Evolutionary conservation across 2,113 vertebrate species (phyloP).

Genomic region (Aptenodytes forsteri): DNA sequence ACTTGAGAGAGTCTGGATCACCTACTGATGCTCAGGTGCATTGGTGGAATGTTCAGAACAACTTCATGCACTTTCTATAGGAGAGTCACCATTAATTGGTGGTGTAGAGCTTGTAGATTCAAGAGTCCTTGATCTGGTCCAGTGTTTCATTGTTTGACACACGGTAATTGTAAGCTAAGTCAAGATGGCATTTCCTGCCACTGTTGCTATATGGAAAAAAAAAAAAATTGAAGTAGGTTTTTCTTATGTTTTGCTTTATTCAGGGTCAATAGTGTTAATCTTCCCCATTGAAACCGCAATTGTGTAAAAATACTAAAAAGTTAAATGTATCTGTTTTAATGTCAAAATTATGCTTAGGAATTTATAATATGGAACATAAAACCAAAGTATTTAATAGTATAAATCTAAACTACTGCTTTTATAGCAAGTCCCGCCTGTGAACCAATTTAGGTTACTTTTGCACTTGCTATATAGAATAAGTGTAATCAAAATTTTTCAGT

Average conservation of each 20-base stretch:
- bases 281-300: not conserved
- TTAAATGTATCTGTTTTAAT: not conserved
- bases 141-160: not conserved
- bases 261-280: not conserved
- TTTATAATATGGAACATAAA: not conserved
- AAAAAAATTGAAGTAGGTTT: not conserved
- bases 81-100: rapidly evolving
- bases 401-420: not conserved
- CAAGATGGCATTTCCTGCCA: not conserved
- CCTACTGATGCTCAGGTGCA: not conserved
- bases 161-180: not conserved
- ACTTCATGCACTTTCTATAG: not conserved
- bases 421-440: not conserved
- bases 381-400: not conserved
- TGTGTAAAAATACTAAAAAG: not conserved
- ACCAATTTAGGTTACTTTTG: not conserved
- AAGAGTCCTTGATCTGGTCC: not conserved
- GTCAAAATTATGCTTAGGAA: not conserved
- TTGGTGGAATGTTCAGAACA: not conserved
- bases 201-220: not conserved
- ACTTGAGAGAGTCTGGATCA: not conserved
- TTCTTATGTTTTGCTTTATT: not conserved
- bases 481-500: not conserved
- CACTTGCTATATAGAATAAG: not conserved
- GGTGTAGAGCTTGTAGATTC: not conserved